These are phyloP conservation scores for Loxodonta africana DNA, from an alignment of 2,113 vertebrate genomes.

Conservation along the genomic window DNA sequence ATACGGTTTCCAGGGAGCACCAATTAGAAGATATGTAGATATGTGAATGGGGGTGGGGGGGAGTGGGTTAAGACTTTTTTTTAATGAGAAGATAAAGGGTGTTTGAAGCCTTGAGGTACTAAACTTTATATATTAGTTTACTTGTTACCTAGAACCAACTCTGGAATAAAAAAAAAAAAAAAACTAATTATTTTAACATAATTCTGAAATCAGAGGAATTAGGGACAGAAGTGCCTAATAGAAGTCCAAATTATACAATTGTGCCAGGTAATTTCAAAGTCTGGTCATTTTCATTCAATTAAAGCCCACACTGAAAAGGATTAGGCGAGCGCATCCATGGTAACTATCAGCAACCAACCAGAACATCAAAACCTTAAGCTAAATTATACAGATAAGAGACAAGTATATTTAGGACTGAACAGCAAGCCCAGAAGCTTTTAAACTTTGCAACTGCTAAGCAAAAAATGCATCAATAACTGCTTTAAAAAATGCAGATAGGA, in stretches of 20 bases:
- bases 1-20: too few species aligned
- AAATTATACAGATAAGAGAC: slow-evolving; percentile 13
- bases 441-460: slow-evolving; percentile 50
- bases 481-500: not conserved
- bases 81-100: not conserved
- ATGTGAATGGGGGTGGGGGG: not conserved
- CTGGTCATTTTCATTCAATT: slow-evolving; percentile 9
- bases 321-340: not conserved
- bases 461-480: slow-evolving; percentile 23
- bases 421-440: slow-evolving; percentile 2
- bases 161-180: not conserved
- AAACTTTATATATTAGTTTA: not conserved
- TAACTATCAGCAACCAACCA: slow-evolving; percentile 1
- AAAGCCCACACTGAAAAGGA: not conserved
- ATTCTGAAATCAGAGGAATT: slow-evolving; percentile 37
- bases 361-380: not conserved
- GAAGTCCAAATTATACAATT: not conserved
- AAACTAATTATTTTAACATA: not conserved
- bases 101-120: not conserved
- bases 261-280: not conserved
- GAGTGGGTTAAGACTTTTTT: not conserved
- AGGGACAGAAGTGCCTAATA: not conserved
- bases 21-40: not conserved
- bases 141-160: slow-evolving; percentile 11
- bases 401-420: slow-evolving; percentile 1